Evolutionary conservation across 2,113 vertebrate species (phyloP).

Genomic region (Sylvietta virens): DNA sequence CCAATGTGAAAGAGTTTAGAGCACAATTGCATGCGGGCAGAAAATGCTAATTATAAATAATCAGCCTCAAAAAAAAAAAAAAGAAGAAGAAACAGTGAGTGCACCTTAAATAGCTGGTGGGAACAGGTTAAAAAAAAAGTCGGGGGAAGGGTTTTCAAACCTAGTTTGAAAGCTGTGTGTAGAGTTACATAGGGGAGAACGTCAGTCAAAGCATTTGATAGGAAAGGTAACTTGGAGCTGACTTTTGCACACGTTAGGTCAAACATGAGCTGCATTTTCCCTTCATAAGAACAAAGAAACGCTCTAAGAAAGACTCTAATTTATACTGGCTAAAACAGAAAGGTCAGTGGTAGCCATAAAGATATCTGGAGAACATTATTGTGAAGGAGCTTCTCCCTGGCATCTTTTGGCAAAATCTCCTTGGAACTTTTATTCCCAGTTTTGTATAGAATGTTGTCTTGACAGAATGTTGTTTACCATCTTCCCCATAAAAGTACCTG

Average conservation of each 20-base stretch:
- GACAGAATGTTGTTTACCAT: background rate
- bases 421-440: background rate
- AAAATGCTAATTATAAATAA: conserved; percentile 59
- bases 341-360: background rate
- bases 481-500: background rate
- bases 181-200: background rate
- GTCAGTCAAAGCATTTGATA: background rate
- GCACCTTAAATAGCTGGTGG: conserved; percentile 1
- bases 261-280: background rate
- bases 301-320: background rate
- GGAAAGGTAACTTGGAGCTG: background rate
- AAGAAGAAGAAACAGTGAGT: background rate
- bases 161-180: background rate
- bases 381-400: background rate
- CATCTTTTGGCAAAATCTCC: background rate
- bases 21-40: conserved; percentile 6
- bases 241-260: background rate
- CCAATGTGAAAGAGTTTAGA: conserved; percentile 34
- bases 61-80: background rate
- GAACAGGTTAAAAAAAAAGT: background rate
- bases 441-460: background rate
- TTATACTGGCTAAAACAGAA: background rate
- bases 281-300: background rate
- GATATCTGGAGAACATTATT: background rate
- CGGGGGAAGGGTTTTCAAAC: background rate